phyloP scores from a whole-genome alignment of 2,888 invertebrate species.

The Scotopteryx bipunctaria region DNA sequence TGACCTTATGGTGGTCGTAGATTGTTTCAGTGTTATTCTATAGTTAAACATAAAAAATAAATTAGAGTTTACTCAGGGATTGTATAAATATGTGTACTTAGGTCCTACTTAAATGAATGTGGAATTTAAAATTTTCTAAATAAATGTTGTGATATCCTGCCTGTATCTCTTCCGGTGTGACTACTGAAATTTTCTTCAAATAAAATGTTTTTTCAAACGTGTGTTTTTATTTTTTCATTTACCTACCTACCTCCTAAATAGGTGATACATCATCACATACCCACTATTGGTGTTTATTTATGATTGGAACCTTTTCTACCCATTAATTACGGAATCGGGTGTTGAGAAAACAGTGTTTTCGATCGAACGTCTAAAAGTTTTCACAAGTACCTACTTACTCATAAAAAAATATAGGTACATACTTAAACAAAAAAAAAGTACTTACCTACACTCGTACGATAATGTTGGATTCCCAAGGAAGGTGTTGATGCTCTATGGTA shows the following conservation, averaged over 20 bases:
- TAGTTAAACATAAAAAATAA: constrained; percentile 1
- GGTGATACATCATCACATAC: no score
- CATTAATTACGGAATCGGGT: no score
- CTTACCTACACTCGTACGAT: no score
- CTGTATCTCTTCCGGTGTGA: constrained; percentile 77
- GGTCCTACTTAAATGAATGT: constrained; percentile 50
- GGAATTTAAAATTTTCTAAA: constrained; percentile 50
- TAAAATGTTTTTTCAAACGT: constrained; percentile 69
- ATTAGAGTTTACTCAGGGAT: constrained; percentile 29
- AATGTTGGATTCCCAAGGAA: no score
- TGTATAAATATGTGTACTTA: constrained; percentile 41
- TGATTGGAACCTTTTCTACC: background rate
- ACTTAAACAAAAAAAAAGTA: no score
- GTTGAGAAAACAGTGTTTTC: no score
- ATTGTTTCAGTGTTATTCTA: constrained; percentile 10
- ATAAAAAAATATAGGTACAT: no score
- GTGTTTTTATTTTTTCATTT: background rate
- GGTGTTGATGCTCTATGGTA: no score
- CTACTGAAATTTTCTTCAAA: constrained; percentile 67
- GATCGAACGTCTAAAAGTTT: no score
- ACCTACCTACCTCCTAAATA: no score
- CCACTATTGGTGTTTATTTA: constrained; percentile 24
- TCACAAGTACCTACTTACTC: background rate
- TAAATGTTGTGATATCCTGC: constrained; percentile 83
- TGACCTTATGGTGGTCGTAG: constrained; percentile 6